Evolutionary conservation across 2,113 vertebrate species (phyloP).

Genomic region (Propithecus coquereli): DNA sequence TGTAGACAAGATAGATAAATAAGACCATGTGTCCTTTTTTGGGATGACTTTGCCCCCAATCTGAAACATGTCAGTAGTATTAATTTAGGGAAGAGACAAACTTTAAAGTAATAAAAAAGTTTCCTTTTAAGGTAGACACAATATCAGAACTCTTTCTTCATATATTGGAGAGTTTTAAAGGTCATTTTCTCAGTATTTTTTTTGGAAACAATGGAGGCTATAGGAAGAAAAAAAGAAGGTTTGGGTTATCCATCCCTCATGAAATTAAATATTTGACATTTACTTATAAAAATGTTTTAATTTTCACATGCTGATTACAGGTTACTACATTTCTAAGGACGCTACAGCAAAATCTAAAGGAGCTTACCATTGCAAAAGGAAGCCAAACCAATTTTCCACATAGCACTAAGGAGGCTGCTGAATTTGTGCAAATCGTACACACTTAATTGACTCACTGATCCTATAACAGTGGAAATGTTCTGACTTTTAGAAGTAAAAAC

Average conservation of each 20-base stretch:
- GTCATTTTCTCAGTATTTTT: neutral
- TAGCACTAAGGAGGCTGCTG: neutral
- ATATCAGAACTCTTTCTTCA: slow-evolving; percentile 7
- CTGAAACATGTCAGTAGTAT: slow-evolving; percentile 26
- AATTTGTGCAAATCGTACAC: slow-evolving; percentile 4
- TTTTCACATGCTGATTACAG: neutral
- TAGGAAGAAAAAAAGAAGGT: neutral
- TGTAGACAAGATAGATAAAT: neutral
- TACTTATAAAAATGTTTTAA: slow-evolving; percentile 29
- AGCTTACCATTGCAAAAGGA: neutral
- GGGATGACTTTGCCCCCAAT: slow-evolving; percentile 29
- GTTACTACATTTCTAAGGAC: neutral
- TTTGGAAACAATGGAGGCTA: neutral
- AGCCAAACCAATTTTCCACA: neutral
- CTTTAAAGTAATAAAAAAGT: slow-evolving; percentile 38
- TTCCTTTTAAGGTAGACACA: neutral
- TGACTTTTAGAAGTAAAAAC: slow-evolving; percentile 60
- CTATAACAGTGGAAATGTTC: slow-evolving; percentile 5
- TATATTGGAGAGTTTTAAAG: neutral
- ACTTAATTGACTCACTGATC: slow-evolving; percentile 29
- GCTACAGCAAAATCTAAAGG: neutral
- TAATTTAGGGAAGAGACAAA: slow-evolving; percentile 36
- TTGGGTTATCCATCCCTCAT: neutral
- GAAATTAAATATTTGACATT: slow-evolving; percentile 45
- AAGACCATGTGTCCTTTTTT: neutral